phyloP scores from a whole-genome alignment of 35 echinoderm and acorn worm species.

The Apostichopus californicus region DNA sequence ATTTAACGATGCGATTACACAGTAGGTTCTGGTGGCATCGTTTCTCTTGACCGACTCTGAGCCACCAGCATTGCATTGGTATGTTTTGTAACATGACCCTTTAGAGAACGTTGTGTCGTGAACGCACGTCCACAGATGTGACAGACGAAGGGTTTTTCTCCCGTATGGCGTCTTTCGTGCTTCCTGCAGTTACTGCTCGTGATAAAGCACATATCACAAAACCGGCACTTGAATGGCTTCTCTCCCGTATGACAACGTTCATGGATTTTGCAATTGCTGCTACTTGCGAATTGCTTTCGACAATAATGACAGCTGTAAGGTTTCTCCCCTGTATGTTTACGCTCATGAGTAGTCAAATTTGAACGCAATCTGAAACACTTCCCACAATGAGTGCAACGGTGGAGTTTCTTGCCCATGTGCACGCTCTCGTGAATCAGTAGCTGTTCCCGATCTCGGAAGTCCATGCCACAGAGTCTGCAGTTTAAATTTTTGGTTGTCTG shows the following conservation, averaged over 20 bases:
- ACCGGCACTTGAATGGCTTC: slow-evolving; percentile 64
- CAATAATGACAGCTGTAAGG: slow-evolving; percentile 66
- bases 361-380: slow-evolving; percentile 41
- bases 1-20: too few species aligned
- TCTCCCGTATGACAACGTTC: slow-evolving; percentile 62
- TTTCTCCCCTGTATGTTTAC: slow-evolving; percentile 72
- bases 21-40: too few species aligned
- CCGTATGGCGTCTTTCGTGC: slow-evolving; percentile 50
- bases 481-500: slow-evolving; percentile 11
- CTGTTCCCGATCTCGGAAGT: slow-evolving; percentile 28
- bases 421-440: slow-evolving; percentile 36
- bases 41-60: not conserved
- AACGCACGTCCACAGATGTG: slow-evolving; percentile 48
- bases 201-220: slow-evolving; percentile 44
- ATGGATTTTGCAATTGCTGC: slow-evolving; percentile 63
- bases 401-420: slow-evolving; percentile 46
- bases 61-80: not conserved
- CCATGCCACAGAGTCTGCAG: slow-evolving; percentile 42
- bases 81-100: not conserved
- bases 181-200: slow-evolving; percentile 51
- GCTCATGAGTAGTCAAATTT: slow-evolving; percentile 40
- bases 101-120: slow-evolving; percentile 23
- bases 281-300: slow-evolving; percentile 58
- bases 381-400: slow-evolving; percentile 38
- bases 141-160: slow-evolving; percentile 54